Base-by-base conservation (phyloP, 92 coral and sea anemone genomes). In the Desmophyllum pertusum region DNA sequence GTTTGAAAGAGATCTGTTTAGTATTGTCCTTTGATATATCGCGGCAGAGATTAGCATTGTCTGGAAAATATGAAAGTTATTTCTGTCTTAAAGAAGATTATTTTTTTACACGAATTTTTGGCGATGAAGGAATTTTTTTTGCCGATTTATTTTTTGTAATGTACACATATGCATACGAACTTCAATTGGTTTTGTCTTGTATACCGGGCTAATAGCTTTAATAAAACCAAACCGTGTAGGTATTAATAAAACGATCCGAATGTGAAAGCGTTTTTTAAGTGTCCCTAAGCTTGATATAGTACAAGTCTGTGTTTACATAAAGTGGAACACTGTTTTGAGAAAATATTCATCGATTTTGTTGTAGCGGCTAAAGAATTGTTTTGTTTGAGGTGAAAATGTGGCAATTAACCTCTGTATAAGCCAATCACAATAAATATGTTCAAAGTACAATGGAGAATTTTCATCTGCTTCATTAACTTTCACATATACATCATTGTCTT, bases 121-220 rank as follows among this genome's bases (percentile, higher is more conserved):
- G 37, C 62, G 42, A 30, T 64, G 30, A 64, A 65, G 52, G 70
- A 76, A 77, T 72, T 71, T 41, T 55, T 41, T 72, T 72, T 41
- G 25, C 35, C 9, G 45, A 39, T 68, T n/a, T n/a, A n/a, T 59
- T 21, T 80, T 48, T 67, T 33, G 27, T 35, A 5, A 33, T 19
- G 45, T 67, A 36, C 43, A 50, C 18, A 3, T 3, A 35, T 38
- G 25, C 36, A 38, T 18, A 67, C 45, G 4, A 33, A 36, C 23
- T 33, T 67, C 25, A 67, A 37, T 1, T 67, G 73, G 6, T 17
- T 25, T 59, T 4, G n/a, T 8, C 15, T 67, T 38, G 73, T 18
- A 19, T 19, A 37, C 73, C 2, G 2, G 11, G 21, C 36, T 4
- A 35, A 67, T 21, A 17, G 42, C 25, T 17, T 25, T 67, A 37